Conservation (phyloP, 2,113 vertebrate species). For the Dissostichus mawsoni region DNA sequence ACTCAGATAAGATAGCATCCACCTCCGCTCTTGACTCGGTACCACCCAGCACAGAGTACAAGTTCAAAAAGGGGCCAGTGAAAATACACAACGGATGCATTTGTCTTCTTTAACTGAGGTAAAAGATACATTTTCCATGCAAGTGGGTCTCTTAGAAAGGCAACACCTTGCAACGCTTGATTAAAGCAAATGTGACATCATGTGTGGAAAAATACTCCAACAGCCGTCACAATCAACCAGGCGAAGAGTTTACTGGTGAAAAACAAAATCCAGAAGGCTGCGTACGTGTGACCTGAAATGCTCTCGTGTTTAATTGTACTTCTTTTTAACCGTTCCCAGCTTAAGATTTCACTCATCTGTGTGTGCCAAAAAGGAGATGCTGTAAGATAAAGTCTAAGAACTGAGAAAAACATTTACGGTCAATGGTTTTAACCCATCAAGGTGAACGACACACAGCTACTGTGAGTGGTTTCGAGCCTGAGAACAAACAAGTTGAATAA, state of each 20-base stretch:
- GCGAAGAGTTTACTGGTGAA: neutral
- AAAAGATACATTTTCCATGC: constrained; percentile 41
- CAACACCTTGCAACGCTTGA: constrained; percentile 14
- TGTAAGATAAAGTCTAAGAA: neutral
- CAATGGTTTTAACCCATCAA: neutral
- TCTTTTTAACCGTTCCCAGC: neutral
- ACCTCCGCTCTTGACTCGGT: constrained; percentile 56
- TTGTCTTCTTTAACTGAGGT: constrained; percentile 13
- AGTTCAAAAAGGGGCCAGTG: constrained; percentile 38
- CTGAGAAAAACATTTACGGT: constrained; percentile 16
- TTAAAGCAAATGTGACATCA: constrained; percentile 56
- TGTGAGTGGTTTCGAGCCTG: constrained; percentile 4
- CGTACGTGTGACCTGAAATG: constrained; percentile 19
- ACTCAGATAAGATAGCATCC: constrained; percentile 63
- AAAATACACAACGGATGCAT: constrained; percentile 34
- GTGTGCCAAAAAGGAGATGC: constrained; percentile 1
- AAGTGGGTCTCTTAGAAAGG: constrained; percentile 22
- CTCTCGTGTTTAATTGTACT: neutral
- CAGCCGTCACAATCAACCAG: constrained; percentile 28
- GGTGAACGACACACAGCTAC: constrained; percentile 8
- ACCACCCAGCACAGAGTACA: constrained; percentile 29
- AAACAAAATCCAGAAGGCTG: neutral
- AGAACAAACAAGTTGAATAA: constrained; percentile 34
- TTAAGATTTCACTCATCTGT: constrained; percentile 4
- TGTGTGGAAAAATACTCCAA: constrained; percentile 46